A percentile compares a stretch with the other conserved stretches of the same genome.
phyloP scores from a whole-genome alignment of 1,140 invertebrate genomes.

The Agraylea sexmaculata region DNA sequence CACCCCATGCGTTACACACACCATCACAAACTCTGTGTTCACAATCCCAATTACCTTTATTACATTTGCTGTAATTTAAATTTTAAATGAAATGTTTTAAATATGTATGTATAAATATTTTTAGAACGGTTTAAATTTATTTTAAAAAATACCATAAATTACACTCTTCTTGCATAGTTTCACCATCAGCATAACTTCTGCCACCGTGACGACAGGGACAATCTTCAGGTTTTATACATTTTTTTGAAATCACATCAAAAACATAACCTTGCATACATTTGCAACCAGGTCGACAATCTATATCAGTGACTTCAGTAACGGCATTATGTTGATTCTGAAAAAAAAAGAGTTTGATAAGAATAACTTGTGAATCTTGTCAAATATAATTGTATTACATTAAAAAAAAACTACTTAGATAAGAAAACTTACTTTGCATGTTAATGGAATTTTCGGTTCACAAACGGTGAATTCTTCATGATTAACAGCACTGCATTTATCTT shows the following conservation, averaged over 20 bases:
- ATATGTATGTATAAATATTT: conserved; percentile 1
- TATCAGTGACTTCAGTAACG: conserved; percentile 26
- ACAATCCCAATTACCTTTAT: conserved; percentile 56
- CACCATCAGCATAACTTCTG: conserved; percentile 64
- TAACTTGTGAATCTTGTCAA: too few relatives aligned
- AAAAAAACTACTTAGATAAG: conserved; percentile 1
- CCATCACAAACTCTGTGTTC: conserved; percentile 50
- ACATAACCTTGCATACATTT: conserved; percentile 65
- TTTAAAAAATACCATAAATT: conserved; percentile 65
- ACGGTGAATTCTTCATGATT: conserved; percentile 60
- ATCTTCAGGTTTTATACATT: conserved; percentile 54
- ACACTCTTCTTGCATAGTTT: conserved; percentile 66
- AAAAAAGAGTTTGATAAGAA: too few relatives aligned
- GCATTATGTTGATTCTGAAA: conserved; percentile 58
- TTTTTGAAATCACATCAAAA: conserved; percentile 49
- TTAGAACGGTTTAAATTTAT: background rate
- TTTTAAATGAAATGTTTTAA: conserved; percentile 6
- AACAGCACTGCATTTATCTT: conserved; percentile 45
- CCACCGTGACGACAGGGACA: conserved; percentile 87
- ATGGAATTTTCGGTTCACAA: conserved; percentile 59
- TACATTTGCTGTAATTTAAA: conserved; percentile 44
- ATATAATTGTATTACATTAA: background rate
- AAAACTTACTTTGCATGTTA: conserved; percentile 58
- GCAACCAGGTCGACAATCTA: conserved; percentile 63
- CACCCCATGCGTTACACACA: conserved; percentile 70